Base-by-base conservation (phyloP, 2,797 vertebrate genomes). In the Acanthurus tractus region DNA sequence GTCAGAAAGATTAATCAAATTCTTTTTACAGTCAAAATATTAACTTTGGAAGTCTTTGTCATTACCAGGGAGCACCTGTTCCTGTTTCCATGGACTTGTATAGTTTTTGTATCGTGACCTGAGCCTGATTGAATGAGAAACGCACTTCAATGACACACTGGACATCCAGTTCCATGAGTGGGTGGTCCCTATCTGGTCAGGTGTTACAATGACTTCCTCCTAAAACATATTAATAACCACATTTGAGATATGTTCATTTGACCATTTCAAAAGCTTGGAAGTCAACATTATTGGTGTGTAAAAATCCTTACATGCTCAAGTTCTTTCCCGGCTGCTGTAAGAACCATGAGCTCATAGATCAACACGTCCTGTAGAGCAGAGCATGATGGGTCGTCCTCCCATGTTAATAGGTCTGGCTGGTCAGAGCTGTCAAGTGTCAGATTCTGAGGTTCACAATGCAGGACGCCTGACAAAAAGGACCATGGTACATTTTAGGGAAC, bases 111-210 rank as follows among this genome's bases (percentile, higher is more conserved):
- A 63, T 73, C 59, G 63, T 20, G 67, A 83, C 0, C 86, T 71
- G 45, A 95, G 78, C 14, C 61, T 73, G 63, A 94, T 77, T 18
- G 85, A 89, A 78, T 90, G 87, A 22, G 84, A 76, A 1, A 79
- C 71, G 14, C 93, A 94, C 23, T 94, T 69, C 13, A 88, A 34
- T 0, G 92, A n/a, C 48, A 93, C 22, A 52, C 59, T 12, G 2
- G 93, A 92, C 0, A n/a, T 92, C 94, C 93, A 93, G 14, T 25
- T 92, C 94, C 94, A 93, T 9, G 62, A 74, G 64, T 93, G 83
- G 54, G 58, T 65, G 6, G 52, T 70, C 14, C 70, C 84, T 0
- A 63, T 42, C 17, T 54, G 76, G 1, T 88, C 59, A 7, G 58
- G 63, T 2, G 2, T 62, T 70, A 93, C 81, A 9, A 45, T 3